Percentiles rank a stretch among this genome's conserved stretches.
These are phyloP conservation scores for Drosophila willistoni DNA, from an alignment of 1,140 invertebrate genomes.

Conservation along the genomic window DNA sequence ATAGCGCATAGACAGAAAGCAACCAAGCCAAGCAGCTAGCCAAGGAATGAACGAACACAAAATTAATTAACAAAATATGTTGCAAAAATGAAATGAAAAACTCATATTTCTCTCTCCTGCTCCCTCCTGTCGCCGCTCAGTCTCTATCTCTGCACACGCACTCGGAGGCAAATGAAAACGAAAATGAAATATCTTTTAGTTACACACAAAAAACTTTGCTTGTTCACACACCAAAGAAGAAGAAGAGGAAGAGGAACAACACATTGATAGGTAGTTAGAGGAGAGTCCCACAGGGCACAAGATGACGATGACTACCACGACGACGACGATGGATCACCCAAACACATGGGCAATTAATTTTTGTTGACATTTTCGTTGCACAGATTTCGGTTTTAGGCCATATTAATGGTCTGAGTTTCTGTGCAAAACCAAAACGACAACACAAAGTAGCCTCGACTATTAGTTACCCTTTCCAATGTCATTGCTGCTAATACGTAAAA, in stretches of 20 bases:
- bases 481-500: too few species aligned
- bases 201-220: conserved; percentile 14
- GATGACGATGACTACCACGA: background rate
- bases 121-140: background rate
- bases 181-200: conserved; percentile 36
- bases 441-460: background rate
- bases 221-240: background rate
- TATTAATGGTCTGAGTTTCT: conserved; percentile 41
- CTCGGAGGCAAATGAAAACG: conserved; percentile 16
- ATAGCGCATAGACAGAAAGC: conserved; percentile 21
- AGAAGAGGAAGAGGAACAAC: background rate
- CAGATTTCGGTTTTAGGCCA: conserved; percentile 48
- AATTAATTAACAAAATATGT: conserved; percentile 66
- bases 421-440: background rate
- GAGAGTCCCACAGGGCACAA: conserved; percentile 1
- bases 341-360: conserved; percentile 54
- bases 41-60: conserved; percentile 7
- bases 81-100: conserved; percentile 26
- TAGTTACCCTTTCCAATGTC: background rate
- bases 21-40: background rate
- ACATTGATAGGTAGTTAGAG: conserved; percentile 14
- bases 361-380: conserved; percentile 45
- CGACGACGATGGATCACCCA: conserved; percentile 9
- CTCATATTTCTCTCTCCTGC: background rate
- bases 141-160: background rate